Percentiles rank a stretch among this genome's conserved stretches.
phyloP scores from a whole-genome alignment of 1,140 invertebrate genomes.

The Megathymus violae region DNA sequence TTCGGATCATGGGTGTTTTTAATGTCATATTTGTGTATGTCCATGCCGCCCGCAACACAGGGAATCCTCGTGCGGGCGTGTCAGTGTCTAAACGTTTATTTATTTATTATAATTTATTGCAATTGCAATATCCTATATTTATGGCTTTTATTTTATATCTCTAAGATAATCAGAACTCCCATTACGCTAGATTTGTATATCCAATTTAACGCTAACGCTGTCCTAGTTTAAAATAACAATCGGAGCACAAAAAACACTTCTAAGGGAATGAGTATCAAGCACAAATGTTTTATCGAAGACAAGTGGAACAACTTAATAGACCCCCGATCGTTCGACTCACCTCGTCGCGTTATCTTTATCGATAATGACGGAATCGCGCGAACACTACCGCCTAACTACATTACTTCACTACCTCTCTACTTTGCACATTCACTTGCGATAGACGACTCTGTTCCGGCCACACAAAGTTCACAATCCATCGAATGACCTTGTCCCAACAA shows the following conservation, averaged over 20 bases:
- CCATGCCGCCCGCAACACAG: too few relatives aligned
- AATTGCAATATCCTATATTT: too few relatives aligned
- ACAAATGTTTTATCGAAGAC: constrained; percentile 37
- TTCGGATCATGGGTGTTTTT: too few relatives aligned
- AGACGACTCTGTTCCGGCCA: constrained; percentile 5
- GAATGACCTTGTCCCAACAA: constrained; percentile 12
- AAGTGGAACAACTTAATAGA: constrained; percentile 63
- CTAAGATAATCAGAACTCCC: constrained; percentile 1
- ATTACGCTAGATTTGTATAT: constrained; percentile 8
- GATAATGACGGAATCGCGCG: constrained; percentile 64
- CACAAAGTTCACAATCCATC: constrained; percentile 21
- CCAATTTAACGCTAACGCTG: constrained; percentile 9
- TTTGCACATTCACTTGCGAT: background rate
- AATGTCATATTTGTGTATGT: too few relatives aligned
- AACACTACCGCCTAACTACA: constrained; percentile 50
- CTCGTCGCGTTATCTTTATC: constrained; percentile 64
- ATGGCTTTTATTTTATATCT: too few relatives aligned
- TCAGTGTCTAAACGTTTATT: too few relatives aligned
- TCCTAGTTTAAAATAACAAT: constrained; percentile 28
- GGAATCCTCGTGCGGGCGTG: too few relatives aligned
- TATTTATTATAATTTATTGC: too few relatives aligned
- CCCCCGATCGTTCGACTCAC: constrained; percentile 54
- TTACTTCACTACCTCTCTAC: constrained; percentile 36
- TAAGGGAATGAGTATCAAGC: constrained; percentile 26
- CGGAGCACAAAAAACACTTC: constrained; percentile 23